Conservation (phyloP, 1,140 invertebrate species). For the Pseudoatta argentina region DNA sequence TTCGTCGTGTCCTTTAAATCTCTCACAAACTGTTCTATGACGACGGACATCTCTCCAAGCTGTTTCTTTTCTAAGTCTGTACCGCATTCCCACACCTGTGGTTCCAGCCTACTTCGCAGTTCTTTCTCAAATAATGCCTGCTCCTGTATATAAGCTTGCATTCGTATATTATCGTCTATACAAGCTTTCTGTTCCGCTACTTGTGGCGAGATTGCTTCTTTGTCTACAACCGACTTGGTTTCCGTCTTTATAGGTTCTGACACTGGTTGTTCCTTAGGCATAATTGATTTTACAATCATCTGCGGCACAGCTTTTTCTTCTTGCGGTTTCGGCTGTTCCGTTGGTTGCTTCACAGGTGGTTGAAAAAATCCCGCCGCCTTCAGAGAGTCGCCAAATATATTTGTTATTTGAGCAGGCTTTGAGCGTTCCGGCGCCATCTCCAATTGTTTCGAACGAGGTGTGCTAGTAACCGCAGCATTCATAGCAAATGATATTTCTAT, state of each 20-base stretch:
- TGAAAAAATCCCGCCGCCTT: conserved; percentile 59
- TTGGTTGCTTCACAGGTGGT: not conserved
- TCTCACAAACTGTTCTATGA: conserved; percentile 84
- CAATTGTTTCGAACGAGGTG: conserved; percentile 76
- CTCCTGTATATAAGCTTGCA: conserved; percentile 82
- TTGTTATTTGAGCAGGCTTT: conserved; percentile 62
- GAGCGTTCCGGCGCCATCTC: conserved; percentile 61
- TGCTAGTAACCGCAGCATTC: conserved; percentile 77
- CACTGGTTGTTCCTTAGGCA: conserved; percentile 25
- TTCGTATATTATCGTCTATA: conserved; percentile 72
- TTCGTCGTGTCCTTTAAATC: conserved; percentile 86
- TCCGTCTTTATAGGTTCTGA: conserved; percentile 52
- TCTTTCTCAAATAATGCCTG: conserved; percentile 86
- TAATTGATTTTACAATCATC: conserved; percentile 21
- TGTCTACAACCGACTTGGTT: conserved; percentile 36
- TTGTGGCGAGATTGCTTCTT: conserved; percentile 43
- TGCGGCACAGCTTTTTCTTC: conserved; percentile 40
- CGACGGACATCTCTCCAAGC: conserved; percentile 81
- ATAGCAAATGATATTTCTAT: conserved; percentile 78
- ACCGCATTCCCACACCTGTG: conserved; percentile 80
- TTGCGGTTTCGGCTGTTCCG: conserved; percentile 42
- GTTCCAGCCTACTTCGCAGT: conserved; percentile 78
- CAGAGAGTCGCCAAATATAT: conserved; percentile 70
- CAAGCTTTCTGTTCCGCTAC: conserved; percentile 67
- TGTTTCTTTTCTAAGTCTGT: conserved; percentile 85